Base-by-base conservation (phyloP, 2,888 invertebrate species). In the Cybosia mesomella region DNA sequence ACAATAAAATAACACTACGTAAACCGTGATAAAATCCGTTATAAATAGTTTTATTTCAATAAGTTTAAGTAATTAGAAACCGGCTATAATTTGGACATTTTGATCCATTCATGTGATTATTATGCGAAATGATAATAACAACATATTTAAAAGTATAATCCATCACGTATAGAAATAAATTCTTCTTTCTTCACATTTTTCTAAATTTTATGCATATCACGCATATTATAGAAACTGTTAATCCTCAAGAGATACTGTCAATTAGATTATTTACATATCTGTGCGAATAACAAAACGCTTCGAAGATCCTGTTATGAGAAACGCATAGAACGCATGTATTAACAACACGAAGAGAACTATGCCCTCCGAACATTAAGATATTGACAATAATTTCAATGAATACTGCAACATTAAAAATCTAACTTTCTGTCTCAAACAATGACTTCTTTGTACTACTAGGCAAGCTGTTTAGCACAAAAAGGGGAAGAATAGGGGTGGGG, bases 121-220 rank as follows among this genome's bases (percentile, higher is more conserved):
- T 58, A 32, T 22, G 15, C 0, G 7, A 58, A 58, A 32, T 32
- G 15, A n/a, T 28, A 28, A n/a, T 2, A 32, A 28, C n/a, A 39
- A 5, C 7, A 32, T 4, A 58, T 74, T 79, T 73, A 83, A 84
- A 89, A 87, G 80, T 89, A 87, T 91, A 89, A 91, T 88, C 85
- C 86, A 88, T 81, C 88, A 89, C 87, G 80, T 84, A 81, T 84
- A 85, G 80, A 73, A 80, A 79, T 78, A 85, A 83, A 61, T 43
- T 81, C 83, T 84, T 84, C 84, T 88, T 90, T 89, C 89, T 89
- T 90, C 92, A 92, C 92, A 76, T 74, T 84, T 90, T 88, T 87
- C 87, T 84, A 89, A 85, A 81, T 78, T 85, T 87, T 87, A 82
- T 87, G 91, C 93, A 94, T 93, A 93, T 93, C 93, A 94, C 93